Percentiles rank a stretch among this genome's conserved stretches.
Evolutionary conservation across 2,888 invertebrate species (phyloP).

Genomic region (Hypselothyrea guttata): DNA sequence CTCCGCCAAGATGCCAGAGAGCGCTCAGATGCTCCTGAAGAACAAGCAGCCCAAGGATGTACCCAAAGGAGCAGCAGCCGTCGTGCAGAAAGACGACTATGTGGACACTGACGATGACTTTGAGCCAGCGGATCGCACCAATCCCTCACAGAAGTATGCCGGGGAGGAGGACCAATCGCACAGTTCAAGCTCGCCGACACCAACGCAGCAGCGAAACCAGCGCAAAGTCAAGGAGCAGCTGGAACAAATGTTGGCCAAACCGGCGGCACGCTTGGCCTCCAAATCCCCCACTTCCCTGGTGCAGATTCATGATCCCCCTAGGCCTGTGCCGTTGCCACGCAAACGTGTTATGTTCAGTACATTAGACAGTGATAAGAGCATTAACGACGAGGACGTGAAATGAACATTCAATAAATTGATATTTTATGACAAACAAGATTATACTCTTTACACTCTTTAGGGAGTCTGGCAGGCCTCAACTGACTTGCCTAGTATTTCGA

Average conservation of each 20-base stretch:
- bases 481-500: too few species aligned
- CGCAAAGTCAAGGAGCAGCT: constrained; percentile 68
- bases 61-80: constrained; percentile 18
- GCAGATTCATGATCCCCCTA: constrained; percentile 15
- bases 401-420: constrained; percentile 10
- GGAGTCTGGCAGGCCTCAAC: too few species aligned
- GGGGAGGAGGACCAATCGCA: constrained; percentile 20
- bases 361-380: constrained; percentile 27
- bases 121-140: constrained; percentile 15
- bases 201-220: constrained; percentile 9
- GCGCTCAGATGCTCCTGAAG: constrained; percentile 57
- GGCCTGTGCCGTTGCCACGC: constrained; percentile 79
- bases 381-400: constrained; percentile 32
- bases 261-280: constrained; percentile 53
- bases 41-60: constrained; percentile 55
- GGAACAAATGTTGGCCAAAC: constrained; percentile 67
- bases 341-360: constrained; percentile 80
- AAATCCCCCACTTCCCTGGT: constrained; percentile 16
- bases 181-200: constrained; percentile 33
- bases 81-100: constrained; percentile 21
- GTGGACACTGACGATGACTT: constrained; percentile 6
- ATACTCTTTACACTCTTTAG: too few species aligned
- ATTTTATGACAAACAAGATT: background rate
- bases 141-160: too few species aligned
- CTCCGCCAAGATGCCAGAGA: constrained; percentile 63